phyloP scores from a whole-genome alignment of 2,888 invertebrate genomes.

The Hypsopygia costalis region DNA sequence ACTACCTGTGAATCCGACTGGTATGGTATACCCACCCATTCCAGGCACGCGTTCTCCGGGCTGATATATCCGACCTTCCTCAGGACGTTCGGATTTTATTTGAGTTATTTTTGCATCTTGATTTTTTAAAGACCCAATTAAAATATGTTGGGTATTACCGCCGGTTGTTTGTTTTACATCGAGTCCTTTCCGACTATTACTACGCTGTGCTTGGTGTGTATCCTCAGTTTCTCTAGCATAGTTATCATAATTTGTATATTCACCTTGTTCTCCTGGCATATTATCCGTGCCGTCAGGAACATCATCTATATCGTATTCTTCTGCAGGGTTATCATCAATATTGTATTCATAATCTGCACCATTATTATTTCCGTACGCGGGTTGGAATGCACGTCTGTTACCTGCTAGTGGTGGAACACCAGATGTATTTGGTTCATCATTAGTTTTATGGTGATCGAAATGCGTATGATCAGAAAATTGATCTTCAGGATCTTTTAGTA shows the following conservation, averaged over 20 bases:
- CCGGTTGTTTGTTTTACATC: constrained; percentile 72
- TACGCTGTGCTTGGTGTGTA: constrained; percentile 55
- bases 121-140: constrained; percentile 79
- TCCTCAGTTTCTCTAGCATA: constrained; percentile 55
- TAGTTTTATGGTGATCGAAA: constrained; percentile 57
- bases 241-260: constrained; percentile 83
- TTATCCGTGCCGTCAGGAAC: constrained; percentile 57
- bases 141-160: constrained; percentile 82
- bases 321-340: constrained; percentile 47
- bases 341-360: constrained; percentile 58
- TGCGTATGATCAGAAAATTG: constrained; percentile 47
- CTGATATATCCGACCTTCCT: constrained; percentile 81
- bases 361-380: constrained; percentile 36
- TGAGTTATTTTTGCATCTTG: constrained; percentile 83
- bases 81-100: constrained; percentile 71
- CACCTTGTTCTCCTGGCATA: constrained; percentile 69
- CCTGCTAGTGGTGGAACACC: constrained; percentile 39
- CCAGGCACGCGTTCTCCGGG: constrained; percentile 85
- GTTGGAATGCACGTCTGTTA: constrained; percentile 56
- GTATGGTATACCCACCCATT: constrained; percentile 83
- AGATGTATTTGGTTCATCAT: constrained; percentile 25
- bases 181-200: constrained; percentile 47
- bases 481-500: constrained; percentile 37
- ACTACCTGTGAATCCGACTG: constrained; percentile 84
- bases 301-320: constrained; percentile 69